Evolutionary conservation across 2,113 vertebrate species (phyloP).

Genomic region (Stigmatopora argus): DNA sequence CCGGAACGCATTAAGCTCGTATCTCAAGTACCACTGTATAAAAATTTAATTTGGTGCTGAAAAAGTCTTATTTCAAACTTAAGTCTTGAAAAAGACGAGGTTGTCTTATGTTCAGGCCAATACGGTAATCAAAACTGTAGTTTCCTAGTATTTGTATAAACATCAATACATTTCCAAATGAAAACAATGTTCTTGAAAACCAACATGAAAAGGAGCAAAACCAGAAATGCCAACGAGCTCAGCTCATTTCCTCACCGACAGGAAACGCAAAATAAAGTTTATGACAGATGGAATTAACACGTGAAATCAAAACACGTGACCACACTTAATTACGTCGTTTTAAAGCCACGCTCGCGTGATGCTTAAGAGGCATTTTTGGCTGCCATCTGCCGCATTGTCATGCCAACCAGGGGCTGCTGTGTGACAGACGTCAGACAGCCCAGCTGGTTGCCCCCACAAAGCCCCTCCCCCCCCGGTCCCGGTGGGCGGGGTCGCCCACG

Average conservation of each 20-base stretch:
- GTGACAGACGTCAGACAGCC: constrained; percentile 41
- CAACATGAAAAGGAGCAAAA: no score
- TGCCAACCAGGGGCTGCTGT: constrained; percentile 16
- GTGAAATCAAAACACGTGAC: constrained; percentile 1
- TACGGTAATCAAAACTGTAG: no score
- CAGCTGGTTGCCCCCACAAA: constrained; percentile 1
- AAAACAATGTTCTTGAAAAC: no score
- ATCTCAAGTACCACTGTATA: no score
- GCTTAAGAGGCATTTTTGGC: constrained; percentile 26
- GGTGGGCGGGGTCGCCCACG: constrained; percentile 17
- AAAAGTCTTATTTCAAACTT: no score
- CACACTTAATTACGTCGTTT: constrained; percentile 16
- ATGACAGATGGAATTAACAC: background rate
- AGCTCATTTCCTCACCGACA: background rate
- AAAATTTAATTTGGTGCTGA: no score
- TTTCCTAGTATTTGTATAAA: no score
- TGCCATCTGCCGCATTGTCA: constrained; percentile 32
- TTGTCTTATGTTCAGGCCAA: no score
- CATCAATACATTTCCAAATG: no score
- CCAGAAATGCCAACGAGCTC: background rate
- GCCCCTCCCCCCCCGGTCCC: background rate
- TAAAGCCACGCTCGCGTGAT: constrained; percentile 16
- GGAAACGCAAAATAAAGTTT: background rate
- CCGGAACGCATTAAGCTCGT: no score
- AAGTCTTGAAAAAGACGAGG: no score